These are phyloP conservation scores for Odontothrips loti DNA, from an alignment of 2,888 invertebrate genomes.

Conservation along the genomic window DNA sequence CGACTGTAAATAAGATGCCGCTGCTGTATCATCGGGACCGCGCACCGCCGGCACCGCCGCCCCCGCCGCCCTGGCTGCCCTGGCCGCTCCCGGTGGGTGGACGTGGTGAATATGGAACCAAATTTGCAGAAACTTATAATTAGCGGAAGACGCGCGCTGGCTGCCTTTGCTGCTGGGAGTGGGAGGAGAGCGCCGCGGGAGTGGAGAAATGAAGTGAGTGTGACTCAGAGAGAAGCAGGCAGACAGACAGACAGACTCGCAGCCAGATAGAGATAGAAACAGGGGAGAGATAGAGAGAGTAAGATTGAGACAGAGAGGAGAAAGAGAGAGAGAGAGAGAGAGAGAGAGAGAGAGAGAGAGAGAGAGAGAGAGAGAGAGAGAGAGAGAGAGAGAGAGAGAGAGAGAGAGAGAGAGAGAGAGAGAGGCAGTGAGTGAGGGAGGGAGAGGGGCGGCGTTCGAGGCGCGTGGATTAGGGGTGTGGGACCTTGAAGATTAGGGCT, in stretches of 20 bases:
- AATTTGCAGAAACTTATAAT: conserved; percentile 20
- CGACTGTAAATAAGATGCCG: neutral
- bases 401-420: too few species aligned
- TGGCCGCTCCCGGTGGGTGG: conserved; percentile 2
- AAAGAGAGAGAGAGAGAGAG: neutral
- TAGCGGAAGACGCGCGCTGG: neutral
- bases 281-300: too few species aligned
- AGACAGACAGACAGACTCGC: neutral
- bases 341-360: neutral
- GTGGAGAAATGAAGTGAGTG: neutral
- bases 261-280: neutral
- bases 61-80: neutral
- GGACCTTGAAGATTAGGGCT: conserved; percentile 19
- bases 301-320: too few species aligned
- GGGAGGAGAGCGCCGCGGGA: neutral
- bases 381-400: too few species aligned
- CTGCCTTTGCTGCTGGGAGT: neutral
- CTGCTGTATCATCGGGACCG: neutral
- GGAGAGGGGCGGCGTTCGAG: neutral
- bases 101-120: conserved; percentile 2
- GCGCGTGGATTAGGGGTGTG: conserved; percentile 12
- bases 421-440: neutral
- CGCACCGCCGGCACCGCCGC: neutral
- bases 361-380: too few species aligned
- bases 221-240: neutral